Evolutionary conservation across 2,888 invertebrate species (phyloP), one percentile per base, ranked within the genome.

Genomic region (Buathra laborator): DNA sequence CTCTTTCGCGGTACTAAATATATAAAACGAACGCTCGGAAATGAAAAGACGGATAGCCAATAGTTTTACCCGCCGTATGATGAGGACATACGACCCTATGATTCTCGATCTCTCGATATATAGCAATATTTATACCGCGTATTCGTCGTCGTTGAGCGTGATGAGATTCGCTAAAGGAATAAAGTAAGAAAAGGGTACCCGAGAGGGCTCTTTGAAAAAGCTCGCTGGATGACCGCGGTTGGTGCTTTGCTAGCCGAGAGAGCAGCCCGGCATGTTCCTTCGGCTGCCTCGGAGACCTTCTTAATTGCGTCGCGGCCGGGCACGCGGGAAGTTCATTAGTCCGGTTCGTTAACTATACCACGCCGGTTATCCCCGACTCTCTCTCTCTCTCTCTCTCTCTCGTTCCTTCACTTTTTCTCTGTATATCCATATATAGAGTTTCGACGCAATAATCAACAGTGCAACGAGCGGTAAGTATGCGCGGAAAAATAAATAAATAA

Each of bases 321-420:
- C 78, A 85, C 78, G 81, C 81, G 85, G 85, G 74, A 82, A 85
- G 85, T 85, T 85, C 85, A 82, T 85, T 85, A 85, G 81, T 82
- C 79, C 85, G 81, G 85, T 85, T 85, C 85, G 85, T 85, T 85
- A 85, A 85, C 78, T 85, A 81, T 79, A 82, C 64, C 64, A 64
- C 81, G 78, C 71, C 71, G 32, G 37, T 43, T 43, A 16, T 10
- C 70, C 29, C 51, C 37, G 32, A 10, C 37, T 51, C 67, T n/a
- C 44, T 44, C 44, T 44, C 51, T 48, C 43, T 44, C 81, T 43
- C 75, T 5, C 62, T 14, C 37, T 24, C 29, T 37, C 64, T 37
- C 37, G 44, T 29, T 43, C 44, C 62, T 51, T 56, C 44, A 14
- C 44, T 44, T 51, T 9, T 19, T 12, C 24, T 56, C 74, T 19